A percentile compares a stretch with the other conserved stretches of the same genome.
Evolutionary conservation across 2,888 invertebrate genomes (phyloP).

Genomic region (Holacanthella duospinosa): DNA sequence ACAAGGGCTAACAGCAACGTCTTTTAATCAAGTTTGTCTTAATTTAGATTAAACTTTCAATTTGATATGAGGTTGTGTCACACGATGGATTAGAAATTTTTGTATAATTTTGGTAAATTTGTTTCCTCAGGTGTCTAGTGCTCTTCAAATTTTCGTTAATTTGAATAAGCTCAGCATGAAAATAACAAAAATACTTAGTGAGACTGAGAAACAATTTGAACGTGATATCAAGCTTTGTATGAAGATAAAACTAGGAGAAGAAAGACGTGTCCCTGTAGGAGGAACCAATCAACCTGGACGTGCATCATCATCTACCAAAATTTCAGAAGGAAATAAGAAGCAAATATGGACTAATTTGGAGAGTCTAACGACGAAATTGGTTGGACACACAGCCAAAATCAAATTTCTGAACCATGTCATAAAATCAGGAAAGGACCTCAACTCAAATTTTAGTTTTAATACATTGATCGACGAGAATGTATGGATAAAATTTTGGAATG

Average conservation of each 20-base stretch:
- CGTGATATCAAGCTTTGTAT: constrained; percentile 45
- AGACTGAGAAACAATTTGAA: constrained; percentile 44
- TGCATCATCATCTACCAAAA: not conserved
- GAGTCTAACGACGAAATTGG: constrained; percentile 19
- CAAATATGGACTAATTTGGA: constrained; percentile 77
- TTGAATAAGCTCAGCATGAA: constrained; percentile 45
- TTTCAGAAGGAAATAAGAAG: not conserved
- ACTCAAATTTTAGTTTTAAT: constrained; percentile 22
- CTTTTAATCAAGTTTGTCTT: constrained; percentile 52
- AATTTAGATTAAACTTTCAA: constrained; percentile 1
- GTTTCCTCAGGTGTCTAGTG: constrained; percentile 48
- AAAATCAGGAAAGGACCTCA: constrained; percentile 22
- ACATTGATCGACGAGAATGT: constrained; percentile 16
- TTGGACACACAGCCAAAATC: constrained; percentile 21
- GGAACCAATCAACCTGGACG: not conserved
- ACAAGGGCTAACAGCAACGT: constrained; percentile 65
- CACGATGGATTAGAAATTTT: no score
- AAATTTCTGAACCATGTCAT: constrained; percentile 5
- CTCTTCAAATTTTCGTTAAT: constrained; percentile 55
- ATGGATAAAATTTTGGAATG: constrained; percentile 33
- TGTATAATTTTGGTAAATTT: no score
- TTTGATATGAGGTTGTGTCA: not conserved
- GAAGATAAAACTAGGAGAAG: not conserved
- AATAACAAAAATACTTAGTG: constrained; percentile 45
- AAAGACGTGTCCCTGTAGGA: not conserved